Conservation (phyloP, 2,888 invertebrate species). For the Andrena bicolor region DNA sequence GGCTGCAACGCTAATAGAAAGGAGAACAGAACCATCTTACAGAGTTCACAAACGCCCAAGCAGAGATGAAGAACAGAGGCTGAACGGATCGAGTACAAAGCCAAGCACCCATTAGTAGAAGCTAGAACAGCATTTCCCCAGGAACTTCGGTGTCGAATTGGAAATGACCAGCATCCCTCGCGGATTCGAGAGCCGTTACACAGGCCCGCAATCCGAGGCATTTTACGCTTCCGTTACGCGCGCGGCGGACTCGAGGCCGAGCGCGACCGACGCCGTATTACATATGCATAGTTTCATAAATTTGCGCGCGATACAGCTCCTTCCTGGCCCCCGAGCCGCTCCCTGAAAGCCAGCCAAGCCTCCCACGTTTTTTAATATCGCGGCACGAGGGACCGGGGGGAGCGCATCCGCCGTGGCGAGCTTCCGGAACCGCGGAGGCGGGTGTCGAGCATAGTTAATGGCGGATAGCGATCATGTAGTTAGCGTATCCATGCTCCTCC, state of each 20-base stretch:
- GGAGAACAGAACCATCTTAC: not conserved
- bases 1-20: not conserved
- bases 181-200: constrained; percentile 46
- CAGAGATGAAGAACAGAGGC: not conserved
- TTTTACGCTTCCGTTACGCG: constrained; percentile 40
- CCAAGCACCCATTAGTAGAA: not conserved
- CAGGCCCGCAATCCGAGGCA: constrained; percentile 41
- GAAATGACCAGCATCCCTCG: constrained; percentile 14
- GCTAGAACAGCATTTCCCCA: not conserved
- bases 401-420: constrained; percentile 29
- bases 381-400: constrained; percentile 10
- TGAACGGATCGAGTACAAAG: not conserved
- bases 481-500: constrained; percentile 23
- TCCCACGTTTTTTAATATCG: constrained; percentile 59
- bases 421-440: constrained; percentile 43
- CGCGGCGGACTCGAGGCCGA: constrained; percentile 20
- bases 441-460: constrained; percentile 57
- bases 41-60: not conserved
- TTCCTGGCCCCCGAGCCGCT: constrained; percentile 18
- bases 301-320: constrained; percentile 63
- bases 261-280: constrained; percentile 65
- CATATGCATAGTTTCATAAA: constrained; percentile 81
- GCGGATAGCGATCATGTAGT: constrained; percentile 43
- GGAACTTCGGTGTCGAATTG: not conserved
- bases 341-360: constrained; percentile 56